Base-by-base conservation (phyloP, 1,140 invertebrate species). In the Leptinotarsa lineolata region DNA sequence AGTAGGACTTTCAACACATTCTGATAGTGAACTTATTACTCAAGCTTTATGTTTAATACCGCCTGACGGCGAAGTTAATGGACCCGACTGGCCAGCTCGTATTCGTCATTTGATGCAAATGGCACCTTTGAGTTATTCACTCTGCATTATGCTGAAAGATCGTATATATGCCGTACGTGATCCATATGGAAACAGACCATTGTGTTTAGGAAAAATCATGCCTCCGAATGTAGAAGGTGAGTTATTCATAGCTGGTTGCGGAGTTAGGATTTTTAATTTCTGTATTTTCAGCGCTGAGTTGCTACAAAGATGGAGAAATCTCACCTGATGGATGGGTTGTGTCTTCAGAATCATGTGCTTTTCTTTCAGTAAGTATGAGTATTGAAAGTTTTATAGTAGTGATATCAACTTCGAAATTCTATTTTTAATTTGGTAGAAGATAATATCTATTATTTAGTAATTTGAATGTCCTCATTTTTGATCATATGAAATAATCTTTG, bases 301-400 rank as follows among this genome's bases (percentile, higher is more conserved):
- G 70, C 13, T 72, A 70, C 20, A 54, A n/a, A 54, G 48, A 54
- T 18, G 39, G 70, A 73, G 75, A 75, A 18, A 71, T 72, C 30
- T 24, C 58, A n/a, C 72, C 77, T 2, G 93, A 94, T 81, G 97
- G 96, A 3, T 99, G 95, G 94, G 94, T 98, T 0, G 93, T 98
- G 22, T 96, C 96, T 0, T 98, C 97, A 0, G 97, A 99, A 86
- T 97, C 96, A 0, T 99, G 97, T 84, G 94, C 95, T 4, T 98
- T 99, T 82, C 89, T 97, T 21, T 94, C 95, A 21, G 69, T 71
- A 63, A 63, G 67, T 54, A 68, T 66, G 16, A 39, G 5, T n/a
- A n/a, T n/a, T n/a, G n/a, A n/a, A n/a, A 44, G 44, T 39, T 39
- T 39, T 39, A 2, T 39, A 11, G 30, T 11, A 39, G 8, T 39